Evolutionary conservation across 2,797 vertebrate species (phyloP), one percentile per base, ranked within the genome.

Genomic region (Arctocebus calabarensis): DNA sequence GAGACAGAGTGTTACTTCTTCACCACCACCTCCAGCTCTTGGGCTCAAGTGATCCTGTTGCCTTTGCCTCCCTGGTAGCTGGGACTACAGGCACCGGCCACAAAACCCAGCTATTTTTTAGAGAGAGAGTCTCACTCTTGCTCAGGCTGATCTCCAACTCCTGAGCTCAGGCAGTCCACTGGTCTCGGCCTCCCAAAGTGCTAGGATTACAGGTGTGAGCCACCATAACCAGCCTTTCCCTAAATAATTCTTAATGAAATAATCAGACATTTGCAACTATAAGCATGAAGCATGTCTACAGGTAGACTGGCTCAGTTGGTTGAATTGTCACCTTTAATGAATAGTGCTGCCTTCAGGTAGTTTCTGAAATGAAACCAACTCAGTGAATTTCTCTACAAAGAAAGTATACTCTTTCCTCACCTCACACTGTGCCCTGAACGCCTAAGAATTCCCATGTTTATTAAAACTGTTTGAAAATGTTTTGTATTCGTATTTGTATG

Each of bases 341-440:
- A n/a, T 6, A 62, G 34, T 45, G 32, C 43, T 78, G 16, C n/a
- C 75, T 84, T 70, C 43, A 13, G 45, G 11, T 20, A 61, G 74
- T 62, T 94, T 75, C 70, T 83, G n/a, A 96, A 85, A 73, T 45
- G 64, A n/a, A 82, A 74, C 6, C 43, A 66, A 61, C 34, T 70
- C 37, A 62, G 34, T 83, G 85, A 45, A 70, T 85, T 88, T 96
- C 70, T 74, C 45, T 84, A 73, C 45, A 43, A 19, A 92, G 29
- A 40, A 91, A 74, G 3, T 52, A 52, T 0, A 32, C 2, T 11
- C 16, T 61, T 91, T 62, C 25, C 37, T 75, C 19, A 55, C 77
- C 37, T 74, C 40, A 48, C 13, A 52, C 5, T 27, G 62, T 37
- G 29, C 20, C 20, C 43, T 61, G 27, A 86, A 27, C 2, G 68